A percentile compares a stretch with the other conserved stretches of the same genome.
phyloP scores from a whole-genome alignment of 1,140 invertebrate genomes.

The Mizuhopecten yessoensis region DNA sequence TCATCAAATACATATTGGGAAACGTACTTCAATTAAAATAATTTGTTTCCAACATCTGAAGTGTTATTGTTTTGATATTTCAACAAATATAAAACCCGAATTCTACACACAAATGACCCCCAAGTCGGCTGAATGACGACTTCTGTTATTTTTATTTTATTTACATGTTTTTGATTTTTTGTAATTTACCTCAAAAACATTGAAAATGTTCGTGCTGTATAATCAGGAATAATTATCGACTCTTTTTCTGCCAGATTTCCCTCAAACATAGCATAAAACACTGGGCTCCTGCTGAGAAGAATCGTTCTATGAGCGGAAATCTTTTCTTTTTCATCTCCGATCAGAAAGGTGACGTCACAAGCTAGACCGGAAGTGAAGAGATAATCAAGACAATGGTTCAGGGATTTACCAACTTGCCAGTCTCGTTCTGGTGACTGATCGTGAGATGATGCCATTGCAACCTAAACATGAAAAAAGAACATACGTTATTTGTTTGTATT shows the following conservation, averaged over 20 bases:
- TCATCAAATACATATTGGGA: too few species aligned
- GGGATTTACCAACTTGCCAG: slow-evolving; percentile 45
- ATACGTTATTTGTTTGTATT: too few species aligned
- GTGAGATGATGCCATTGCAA: slow-evolving; percentile 38
- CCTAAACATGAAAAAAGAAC: too few species aligned
- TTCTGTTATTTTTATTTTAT: too few species aligned
- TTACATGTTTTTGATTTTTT: too few species aligned
- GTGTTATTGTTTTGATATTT: too few species aligned
- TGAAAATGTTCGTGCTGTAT: slow-evolving; percentile 88
- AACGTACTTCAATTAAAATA: too few species aligned
- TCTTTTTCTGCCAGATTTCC: slow-evolving; percentile 86
- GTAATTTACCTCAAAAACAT: slow-evolving; percentile 84
- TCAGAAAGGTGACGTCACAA: slow-evolving; percentile 59
- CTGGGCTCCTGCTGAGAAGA: slow-evolving; percentile 57
- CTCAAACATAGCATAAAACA: slow-evolving; percentile 47
- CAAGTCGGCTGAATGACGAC: too few species aligned
- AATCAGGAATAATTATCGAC: slow-evolving; percentile 91
- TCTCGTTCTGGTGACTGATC: slow-evolving; percentile 47
- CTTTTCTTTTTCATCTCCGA: slow-evolving; percentile 47
- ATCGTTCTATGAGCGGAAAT: slow-evolving; percentile 58
- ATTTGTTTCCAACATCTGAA: too few species aligned
- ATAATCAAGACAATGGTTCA: slow-evolving; percentile 40
- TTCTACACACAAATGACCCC: too few species aligned
- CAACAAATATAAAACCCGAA: too few species aligned
- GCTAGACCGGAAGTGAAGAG: slow-evolving; percentile 56